Percentiles rank a stretch among this genome's conserved stretches.
Evolutionary conservation across 1,140 invertebrate genomes (phyloP).

Genomic region (Ericerus pela): DNA sequence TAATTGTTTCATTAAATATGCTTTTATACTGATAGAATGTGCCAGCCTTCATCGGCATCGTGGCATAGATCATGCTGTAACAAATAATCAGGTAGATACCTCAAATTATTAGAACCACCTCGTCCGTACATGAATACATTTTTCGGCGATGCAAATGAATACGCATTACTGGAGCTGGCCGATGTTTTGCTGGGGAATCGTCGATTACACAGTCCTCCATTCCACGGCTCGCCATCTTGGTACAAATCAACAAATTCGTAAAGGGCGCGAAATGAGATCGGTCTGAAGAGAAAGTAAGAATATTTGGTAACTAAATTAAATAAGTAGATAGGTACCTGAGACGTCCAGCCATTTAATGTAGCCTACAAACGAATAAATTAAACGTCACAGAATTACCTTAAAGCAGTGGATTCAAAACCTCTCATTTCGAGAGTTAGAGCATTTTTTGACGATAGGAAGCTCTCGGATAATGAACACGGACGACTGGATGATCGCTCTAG

Average conservation of each 20-base stretch:
- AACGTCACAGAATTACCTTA: conserved; percentile 41
- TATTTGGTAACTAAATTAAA: neutral
- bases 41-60: too few relatives aligned
- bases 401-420: conserved; percentile 63
- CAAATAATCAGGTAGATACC: conserved; percentile 35
- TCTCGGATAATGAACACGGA: conserved; percentile 63
- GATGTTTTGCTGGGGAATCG: conserved; percentile 44
- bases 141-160: conserved; percentile 40
- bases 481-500: conserved; percentile 38
- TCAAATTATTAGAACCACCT: conserved; percentile 63
- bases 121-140: conserved; percentile 75
- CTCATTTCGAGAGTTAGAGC: conserved; percentile 63
- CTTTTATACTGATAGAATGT: too few relatives aligned
- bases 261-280: conserved; percentile 65
- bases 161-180: conserved; percentile 25
- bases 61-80: too few relatives aligned
- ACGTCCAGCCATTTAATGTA: too few relatives aligned
- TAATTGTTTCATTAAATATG: too few relatives aligned
- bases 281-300: conserved; percentile 35
- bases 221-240: conserved; percentile 62
- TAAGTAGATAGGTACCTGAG: neutral
- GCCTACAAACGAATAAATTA: too few relatives aligned
- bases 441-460: conserved; percentile 63
- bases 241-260: conserved; percentile 79
- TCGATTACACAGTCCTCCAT: conserved; percentile 46